A percentile compares a stretch with the other conserved stretches of the same genome.
Conservation (phyloP, 2,797 vertebrate genomes). For the Sternarchorhynchus goeldii region DNA sequence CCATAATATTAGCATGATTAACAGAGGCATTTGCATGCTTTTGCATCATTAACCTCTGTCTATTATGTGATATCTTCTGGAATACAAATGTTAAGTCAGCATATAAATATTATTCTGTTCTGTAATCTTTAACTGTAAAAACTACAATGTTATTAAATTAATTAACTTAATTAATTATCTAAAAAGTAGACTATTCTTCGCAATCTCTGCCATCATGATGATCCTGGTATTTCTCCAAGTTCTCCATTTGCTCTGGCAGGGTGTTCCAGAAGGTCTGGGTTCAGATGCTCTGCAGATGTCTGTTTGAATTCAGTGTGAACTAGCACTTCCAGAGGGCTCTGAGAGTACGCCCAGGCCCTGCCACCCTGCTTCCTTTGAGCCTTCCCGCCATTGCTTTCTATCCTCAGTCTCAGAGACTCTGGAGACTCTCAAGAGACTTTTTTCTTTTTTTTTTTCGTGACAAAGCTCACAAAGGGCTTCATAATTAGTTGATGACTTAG, state of each 20-base stretch:
- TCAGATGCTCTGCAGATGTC: slow-evolving; percentile 15
- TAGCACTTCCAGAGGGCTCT: not conserved
- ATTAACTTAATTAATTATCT: slow-evolving; percentile 30
- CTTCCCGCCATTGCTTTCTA: not conserved
- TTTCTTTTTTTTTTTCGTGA: no score
- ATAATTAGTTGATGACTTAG: no score
- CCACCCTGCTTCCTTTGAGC: not conserved
- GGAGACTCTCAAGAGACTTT: not conserved
- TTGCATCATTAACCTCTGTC: not conserved
- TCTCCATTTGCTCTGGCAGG: slow-evolving; percentile 26
- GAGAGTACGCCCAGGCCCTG: not conserved
- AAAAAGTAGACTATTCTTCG: slow-evolving; percentile 4
- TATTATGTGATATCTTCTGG: not conserved
- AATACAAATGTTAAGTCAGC: not conserved
- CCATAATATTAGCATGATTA: not conserved
- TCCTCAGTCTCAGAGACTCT: not conserved
- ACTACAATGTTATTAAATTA: slow-evolving; percentile 9
- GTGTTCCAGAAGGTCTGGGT: slow-evolving; percentile 18
- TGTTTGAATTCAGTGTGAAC: slow-evolving; percentile 18
- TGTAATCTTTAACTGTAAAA: slow-evolving; percentile 1
- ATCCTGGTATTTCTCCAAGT: slow-evolving; percentile 3
- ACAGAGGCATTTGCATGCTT: not conserved
- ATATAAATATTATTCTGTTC: not conserved
- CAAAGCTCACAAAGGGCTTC: no score
- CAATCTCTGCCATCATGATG: not conserved